Percentiles rank a stretch among this genome's conserved stretches.
phyloP scores from a whole-genome alignment of 2,797 vertebrate species.

The Diglossa cyanea region DNA sequence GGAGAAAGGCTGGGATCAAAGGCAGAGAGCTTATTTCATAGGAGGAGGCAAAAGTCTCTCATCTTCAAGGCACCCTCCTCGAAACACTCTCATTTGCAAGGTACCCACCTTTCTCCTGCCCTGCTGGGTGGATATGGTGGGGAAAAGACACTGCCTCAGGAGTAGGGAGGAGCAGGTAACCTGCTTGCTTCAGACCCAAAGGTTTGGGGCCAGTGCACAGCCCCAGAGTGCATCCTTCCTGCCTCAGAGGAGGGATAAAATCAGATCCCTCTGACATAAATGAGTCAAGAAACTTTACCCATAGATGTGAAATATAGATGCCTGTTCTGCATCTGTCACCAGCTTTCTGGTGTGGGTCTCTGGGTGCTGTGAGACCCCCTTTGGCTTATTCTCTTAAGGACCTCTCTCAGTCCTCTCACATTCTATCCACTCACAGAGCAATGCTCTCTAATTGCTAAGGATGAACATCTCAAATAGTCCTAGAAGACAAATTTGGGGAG shows the following conservation, averaged over 20 bases:
- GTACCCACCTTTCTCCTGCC: background rate
- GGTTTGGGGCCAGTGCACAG: accelerated
- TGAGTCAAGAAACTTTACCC: background rate
- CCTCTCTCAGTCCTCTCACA: background rate
- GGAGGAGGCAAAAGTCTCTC: background rate
- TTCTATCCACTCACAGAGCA: background rate
- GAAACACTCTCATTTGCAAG: background rate
- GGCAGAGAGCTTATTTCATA: background rate
- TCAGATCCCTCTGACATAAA: background rate
- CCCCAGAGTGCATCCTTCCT: background rate
- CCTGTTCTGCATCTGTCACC: background rate
- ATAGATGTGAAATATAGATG: background rate
- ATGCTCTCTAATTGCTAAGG: background rate
- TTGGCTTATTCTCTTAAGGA: background rate
- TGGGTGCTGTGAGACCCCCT: background rate
- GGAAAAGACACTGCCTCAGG: background rate
- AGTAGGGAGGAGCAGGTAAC: background rate
- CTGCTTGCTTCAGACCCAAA: background rate
- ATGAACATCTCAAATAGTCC: background rate
- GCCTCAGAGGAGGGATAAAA: background rate
- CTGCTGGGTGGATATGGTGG: background rate
- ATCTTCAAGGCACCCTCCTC: background rate
- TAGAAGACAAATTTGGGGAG: background rate
- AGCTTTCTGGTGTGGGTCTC: background rate
- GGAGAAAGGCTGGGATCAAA: background rate